These are phyloP conservation scores for Cyclopterus lumpus DNA, from an alignment of 2,797 vertebrate species.

Conservation along the genomic window DNA sequence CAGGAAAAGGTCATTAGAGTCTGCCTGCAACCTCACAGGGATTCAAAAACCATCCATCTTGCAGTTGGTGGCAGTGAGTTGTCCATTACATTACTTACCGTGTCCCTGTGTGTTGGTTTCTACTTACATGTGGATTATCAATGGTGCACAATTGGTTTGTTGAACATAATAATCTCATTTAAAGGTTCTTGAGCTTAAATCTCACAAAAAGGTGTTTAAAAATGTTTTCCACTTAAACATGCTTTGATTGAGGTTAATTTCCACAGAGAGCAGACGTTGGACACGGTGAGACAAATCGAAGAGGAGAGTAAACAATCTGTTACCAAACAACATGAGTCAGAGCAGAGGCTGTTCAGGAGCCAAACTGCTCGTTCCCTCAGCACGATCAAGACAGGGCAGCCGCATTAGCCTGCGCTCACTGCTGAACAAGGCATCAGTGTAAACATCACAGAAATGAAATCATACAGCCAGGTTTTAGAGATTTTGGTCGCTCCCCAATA, in stretches of 20 bases:
- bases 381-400: slow-evolving; percentile 2
- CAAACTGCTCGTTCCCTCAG: slow-evolving; percentile 37
- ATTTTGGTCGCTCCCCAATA: slow-evolving; percentile 52
- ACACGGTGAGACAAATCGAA: slow-evolving; percentile 11
- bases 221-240: not conserved
- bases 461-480: slow-evolving; percentile 23
- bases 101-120: not conserved
- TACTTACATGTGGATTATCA: not conserved
- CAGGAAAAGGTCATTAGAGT: slow-evolving; percentile 54
- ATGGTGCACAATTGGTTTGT: not conserved
- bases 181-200: not conserved
- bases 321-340: slow-evolving; percentile 64
- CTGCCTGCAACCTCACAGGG: slow-evolving; percentile 14
- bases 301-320: slow-evolving; percentile 15
- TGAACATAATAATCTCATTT: not conserved
- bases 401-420: slow-evolving; percentile 11
- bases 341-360: slow-evolving; percentile 27
- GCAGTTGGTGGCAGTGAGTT: not conserved
- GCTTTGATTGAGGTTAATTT: slow-evolving; percentile 1
- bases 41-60: slow-evolving; percentile 5
- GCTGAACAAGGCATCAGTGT: slow-evolving; percentile 22
- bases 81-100: not conserved
- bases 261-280: slow-evolving; percentile 8
- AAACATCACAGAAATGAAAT: slow-evolving; percentile 59
- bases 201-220: not conserved